Base-by-base conservation (phyloP, 2,797 vertebrate genomes). In the Echiichthys vipera region DNA sequence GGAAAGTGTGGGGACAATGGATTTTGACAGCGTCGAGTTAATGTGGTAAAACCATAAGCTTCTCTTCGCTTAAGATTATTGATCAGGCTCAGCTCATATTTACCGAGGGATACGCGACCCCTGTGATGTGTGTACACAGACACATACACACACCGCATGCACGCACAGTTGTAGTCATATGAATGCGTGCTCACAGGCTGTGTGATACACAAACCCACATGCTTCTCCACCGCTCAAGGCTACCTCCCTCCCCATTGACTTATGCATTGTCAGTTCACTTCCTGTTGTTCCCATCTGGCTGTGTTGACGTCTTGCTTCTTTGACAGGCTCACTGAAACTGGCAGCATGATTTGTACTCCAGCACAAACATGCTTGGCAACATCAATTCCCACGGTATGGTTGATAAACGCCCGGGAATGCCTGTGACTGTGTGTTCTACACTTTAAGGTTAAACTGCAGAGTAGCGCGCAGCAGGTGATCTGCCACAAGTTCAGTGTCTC, bases 71-170 rank as follows among this genome's bases (percentile, higher is more conserved):
- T 55, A 70, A 65, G 83, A 78, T 83, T 93, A 93, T 85, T 87
- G 92, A 95, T 94, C 88, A 85, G 77, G 34, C 67, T 86, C 53
- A 37, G 71, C 84, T 92, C 84, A 89, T 87, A 81, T 77, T 78
- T 94, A 86, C 81, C 71, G 24, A 85, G 58, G 66, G 74, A 92
- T 78, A 78, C 74, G 8, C 45, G 22, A 55, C 34, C 9, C 9
- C 59, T 11, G 47, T 18, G 30, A 49, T 78, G 78, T 84, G 78
- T 86, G 42, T 14, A 18, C 79, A 64, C 45, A 4, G 53, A 43
- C 57, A 2, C 24, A 36, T 24, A 36, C 22, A 61, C 11, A 61
- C 1, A 37, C 30, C 65, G 32, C 22, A n/a, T 1, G 11, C 8
- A 47, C 1, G 3, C 37, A 36, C 58, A 58, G n/a, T 11, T 37